Conservation (phyloP, 2,113 vertebrate species). For the Pongo abelii region DNA sequence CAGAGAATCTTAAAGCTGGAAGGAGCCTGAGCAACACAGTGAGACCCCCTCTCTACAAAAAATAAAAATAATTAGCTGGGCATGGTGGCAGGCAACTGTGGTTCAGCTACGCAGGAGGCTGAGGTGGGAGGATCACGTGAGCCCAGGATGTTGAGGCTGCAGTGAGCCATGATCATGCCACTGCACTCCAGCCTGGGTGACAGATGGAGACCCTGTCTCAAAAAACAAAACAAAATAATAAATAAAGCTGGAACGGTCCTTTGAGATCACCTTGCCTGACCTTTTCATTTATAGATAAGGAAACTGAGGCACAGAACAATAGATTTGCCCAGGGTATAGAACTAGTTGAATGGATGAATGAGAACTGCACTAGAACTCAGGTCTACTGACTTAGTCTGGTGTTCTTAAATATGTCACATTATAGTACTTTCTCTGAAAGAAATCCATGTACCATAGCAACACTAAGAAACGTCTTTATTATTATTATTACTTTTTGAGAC, state of each 20-base stretch:
- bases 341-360: not conserved
- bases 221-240: too few species aligned
- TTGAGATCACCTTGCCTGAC: not conserved
- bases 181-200: too few species aligned
- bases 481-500: too few species aligned
- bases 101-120: too few species aligned
- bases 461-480: not conserved
- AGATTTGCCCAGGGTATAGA: not conserved
- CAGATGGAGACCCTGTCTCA: too few species aligned
- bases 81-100: too few species aligned
- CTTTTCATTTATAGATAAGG: not conserved
- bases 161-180: too few species aligned
- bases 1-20: constrained; percentile 12
- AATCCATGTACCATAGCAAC: not conserved
- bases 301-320: not conserved
- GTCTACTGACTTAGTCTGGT: not conserved
- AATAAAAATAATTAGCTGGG: too few species aligned
- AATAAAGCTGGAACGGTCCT: not conserved
- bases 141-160: too few species aligned
- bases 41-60: too few species aligned
- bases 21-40: not conserved
- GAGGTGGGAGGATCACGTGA: too few species aligned
- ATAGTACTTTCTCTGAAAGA: not conserved
- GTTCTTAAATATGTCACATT: not conserved
- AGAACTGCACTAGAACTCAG: not conserved